Evolutionary conservation across 30 jellyfish, hydroid and myxozoan species (phyloP).

Genomic region (Phacellophora camtschatica): DNA sequence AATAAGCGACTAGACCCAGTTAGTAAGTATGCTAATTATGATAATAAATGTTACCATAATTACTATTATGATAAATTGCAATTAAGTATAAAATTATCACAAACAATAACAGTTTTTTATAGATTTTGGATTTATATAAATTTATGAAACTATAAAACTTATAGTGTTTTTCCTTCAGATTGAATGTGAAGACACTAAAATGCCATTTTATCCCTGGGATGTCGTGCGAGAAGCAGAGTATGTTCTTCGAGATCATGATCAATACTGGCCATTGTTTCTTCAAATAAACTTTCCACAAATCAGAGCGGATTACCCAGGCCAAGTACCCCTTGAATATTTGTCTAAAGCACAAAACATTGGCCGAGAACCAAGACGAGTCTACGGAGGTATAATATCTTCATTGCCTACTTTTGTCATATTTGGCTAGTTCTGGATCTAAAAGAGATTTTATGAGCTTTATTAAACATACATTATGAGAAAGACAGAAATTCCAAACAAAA

Average conservation of each 20-base stretch:
- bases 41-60: too few relatives aligned
- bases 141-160: too few relatives aligned
- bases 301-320: constrained; percentile 91
- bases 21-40: too few relatives aligned
- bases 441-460: too few relatives aligned
- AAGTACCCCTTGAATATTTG: constrained; percentile 88
- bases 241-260: constrained; percentile 90
- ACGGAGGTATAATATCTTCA: constrained; percentile 64
- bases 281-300: constrained; percentile 95
- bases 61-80: too few relatives aligned
- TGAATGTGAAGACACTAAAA: constrained; percentile 84
- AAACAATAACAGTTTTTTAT: too few relatives aligned
- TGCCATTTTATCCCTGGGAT: constrained; percentile 98
- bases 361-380: constrained; percentile 84
- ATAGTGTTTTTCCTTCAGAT: constrained; percentile 74
- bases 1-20: too few relatives aligned
- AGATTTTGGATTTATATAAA: too few relatives aligned
- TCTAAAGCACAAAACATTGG: constrained; percentile 69
- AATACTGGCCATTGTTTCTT: constrained; percentile 78
- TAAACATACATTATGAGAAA: too few relatives aligned
- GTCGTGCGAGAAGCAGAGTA: constrained; percentile 90
- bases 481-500: too few relatives aligned
- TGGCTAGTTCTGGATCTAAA: too few relatives aligned
- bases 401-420: not conserved
- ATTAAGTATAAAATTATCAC: too few relatives aligned